Evolutionary conservation across 2,797 vertebrate species (phyloP).

Genomic region (Crax fasciolata): DNA sequence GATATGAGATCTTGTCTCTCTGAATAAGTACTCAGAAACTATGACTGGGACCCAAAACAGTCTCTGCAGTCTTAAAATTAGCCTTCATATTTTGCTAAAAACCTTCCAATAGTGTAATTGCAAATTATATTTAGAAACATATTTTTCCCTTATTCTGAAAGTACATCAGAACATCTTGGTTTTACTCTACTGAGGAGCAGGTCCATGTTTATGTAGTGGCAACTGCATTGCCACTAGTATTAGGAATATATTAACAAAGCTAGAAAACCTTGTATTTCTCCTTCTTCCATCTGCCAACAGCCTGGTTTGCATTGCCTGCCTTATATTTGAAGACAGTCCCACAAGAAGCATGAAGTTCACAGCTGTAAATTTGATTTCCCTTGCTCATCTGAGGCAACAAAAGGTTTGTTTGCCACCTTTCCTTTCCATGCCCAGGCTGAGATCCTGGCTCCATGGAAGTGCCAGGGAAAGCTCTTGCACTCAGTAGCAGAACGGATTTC

Average conservation of each 20-base stretch:
- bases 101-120: not conserved
- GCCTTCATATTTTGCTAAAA: not conserved
- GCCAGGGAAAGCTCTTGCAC: not conserved
- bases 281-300: not conserved
- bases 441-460: not conserved
- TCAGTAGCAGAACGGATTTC: not conserved
- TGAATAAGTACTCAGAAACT: not conserved
- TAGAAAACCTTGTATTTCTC: not conserved
- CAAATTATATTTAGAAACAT: not conserved
- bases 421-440: not conserved
- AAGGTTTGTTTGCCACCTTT: not conserved
- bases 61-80: not conserved
- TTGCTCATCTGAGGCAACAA: not conserved
- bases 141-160: not conserved
- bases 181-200: not conserved
- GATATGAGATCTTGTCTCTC: not conserved
- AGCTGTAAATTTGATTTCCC: not conserved
- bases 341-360: not conserved
- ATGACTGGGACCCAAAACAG: not conserved
- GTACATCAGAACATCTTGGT: not conserved
- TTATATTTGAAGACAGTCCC: not conserved
- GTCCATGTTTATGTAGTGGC: not conserved
- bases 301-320: not conserved
- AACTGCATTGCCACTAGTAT: not conserved
- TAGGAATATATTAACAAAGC: not conserved